These are phyloP conservation scores for Drosophila busckii DNA, from an alignment of 1,140 invertebrate species.

Conservation along the genomic window DNA sequence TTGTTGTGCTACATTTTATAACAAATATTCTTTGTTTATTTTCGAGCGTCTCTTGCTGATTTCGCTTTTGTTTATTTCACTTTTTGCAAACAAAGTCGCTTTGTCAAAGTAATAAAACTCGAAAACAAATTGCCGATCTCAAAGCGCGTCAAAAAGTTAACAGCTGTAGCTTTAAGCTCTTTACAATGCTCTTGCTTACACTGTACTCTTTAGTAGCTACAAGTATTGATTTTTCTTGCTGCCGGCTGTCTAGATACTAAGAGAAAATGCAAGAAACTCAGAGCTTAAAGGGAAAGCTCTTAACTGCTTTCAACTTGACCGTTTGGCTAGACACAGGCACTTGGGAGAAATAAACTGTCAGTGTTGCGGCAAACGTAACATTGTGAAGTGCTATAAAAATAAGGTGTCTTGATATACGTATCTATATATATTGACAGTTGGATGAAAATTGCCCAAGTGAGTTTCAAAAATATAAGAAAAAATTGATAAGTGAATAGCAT, in stretches of 20 bases:
- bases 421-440: not conserved
- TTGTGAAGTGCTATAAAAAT: conserved; percentile 31
- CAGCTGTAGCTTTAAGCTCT: too few relatives aligned
- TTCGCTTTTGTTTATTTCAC: not conserved
- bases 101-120: too few relatives aligned
- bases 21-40: conserved; percentile 18
- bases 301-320: conserved; percentile 18
- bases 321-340: conserved; percentile 19
- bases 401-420: not conserved
- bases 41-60: conserved; percentile 15
- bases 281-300: conserved; percentile 45
- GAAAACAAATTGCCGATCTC: too few relatives aligned
- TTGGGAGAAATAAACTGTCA: conserved; percentile 44
- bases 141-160: too few relatives aligned
- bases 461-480: conserved; percentile 51
- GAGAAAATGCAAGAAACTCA: too few relatives aligned
- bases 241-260: too few relatives aligned
- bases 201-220: too few relatives aligned
- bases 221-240: too few relatives aligned
- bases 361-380: conserved; percentile 41
- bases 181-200: too few relatives aligned
- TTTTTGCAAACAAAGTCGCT: too few relatives aligned
- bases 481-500: too few relatives aligned
- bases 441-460: conserved; percentile 1
- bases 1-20: too few relatives aligned